Base-by-base conservation (phyloP, 2,113 vertebrate genomes). In the Sander vitreus region DNA sequence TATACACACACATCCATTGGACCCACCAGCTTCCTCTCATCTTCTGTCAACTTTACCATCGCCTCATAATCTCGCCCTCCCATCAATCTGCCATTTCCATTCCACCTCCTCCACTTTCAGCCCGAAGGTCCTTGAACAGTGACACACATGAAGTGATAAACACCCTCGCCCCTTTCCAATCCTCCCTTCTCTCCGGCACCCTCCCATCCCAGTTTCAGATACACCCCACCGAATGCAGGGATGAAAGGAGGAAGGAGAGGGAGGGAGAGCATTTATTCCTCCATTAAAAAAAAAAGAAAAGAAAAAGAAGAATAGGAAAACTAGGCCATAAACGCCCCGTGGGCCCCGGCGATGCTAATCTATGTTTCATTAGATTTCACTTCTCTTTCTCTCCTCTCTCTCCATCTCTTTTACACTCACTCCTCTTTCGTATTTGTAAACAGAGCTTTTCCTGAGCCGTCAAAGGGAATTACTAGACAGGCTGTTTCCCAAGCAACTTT, bases 321-420 rank as follows among this genome's bases (percentile, higher is more conserved):
- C 66, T 95, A 95, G 95, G 95, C 93, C 95, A 94, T 89, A 92
- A 92, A 94, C 63, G 88, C 93, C 94, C 88, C 27, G 73, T 81
- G 92, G 93, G 93, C 86, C 73, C 67, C 69, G 0, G 73, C 66
- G 85, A 95, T 94, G 88, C 91, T 94, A 94, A 96, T 96, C 95
- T 95, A 95, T 94, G 92, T 95, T 94, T 95, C 89, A 94, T 95
- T 94, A 91, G 84, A 93, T 93, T 90, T 73, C 87, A 88, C 83
- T 74, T 85, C 74, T 78, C 67, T 16, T 69, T 70, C 59, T 66
- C 60, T 59, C 65, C 51, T 73, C 54, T 70, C 30, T 66, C 48
- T 84, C 83, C 13, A 50, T 85, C 87, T 67, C 78, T 81, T 73
- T 13, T 33, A 75, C 84, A 2, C 83, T 79, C 82, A 2, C 73